Evolutionary conservation across 2,797 vertebrate species (phyloP).

Genomic region (Sebastes oblongus): DNA sequence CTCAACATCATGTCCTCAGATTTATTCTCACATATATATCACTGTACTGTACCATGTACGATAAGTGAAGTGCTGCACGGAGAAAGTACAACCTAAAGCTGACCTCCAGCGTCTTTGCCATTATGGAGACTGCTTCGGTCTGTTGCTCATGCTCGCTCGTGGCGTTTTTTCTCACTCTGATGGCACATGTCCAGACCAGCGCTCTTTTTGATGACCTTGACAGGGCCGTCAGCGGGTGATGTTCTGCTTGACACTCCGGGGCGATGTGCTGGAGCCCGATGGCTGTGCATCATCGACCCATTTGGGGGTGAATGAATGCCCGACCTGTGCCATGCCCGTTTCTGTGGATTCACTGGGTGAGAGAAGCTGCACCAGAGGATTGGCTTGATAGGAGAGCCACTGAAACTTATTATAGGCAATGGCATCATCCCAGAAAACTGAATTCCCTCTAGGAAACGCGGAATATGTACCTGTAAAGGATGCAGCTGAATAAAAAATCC

Average conservation of each 20-base stretch:
- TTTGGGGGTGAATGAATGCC: slow-evolving; percentile 63
- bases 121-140: slow-evolving; percentile 25
- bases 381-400: slow-evolving; percentile 64
- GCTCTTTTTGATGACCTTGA: slow-evolving; percentile 73
- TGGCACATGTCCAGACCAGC: slow-evolving; percentile 56
- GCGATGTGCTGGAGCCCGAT: slow-evolving; percentile 37
- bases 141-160: slow-evolving; percentile 27
- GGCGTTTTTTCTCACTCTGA: slow-evolving; percentile 24
- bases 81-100: slow-evolving; percentile 26
- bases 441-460: slow-evolving; percentile 55
- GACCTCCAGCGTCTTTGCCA: slow-evolving; percentile 31
- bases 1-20: not conserved
- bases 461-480: slow-evolving; percentile 51
- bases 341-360: slow-evolving; percentile 61
- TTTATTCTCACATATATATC: slow-evolving; percentile 7
- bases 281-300: slow-evolving; percentile 72
- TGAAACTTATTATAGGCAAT: slow-evolving; percentile 73
- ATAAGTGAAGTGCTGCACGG: not conserved
- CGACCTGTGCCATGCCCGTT: slow-evolving; percentile 50
- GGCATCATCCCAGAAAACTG: slow-evolving; percentile 67
- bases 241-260: slow-evolving; percentile 62
- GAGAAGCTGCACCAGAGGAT: slow-evolving; percentile 59
- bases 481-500: slow-evolving; percentile 48
- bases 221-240: slow-evolving; percentile 51
- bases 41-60: not conserved